Evolutionary conservation across 2,113 vertebrate species (phyloP).

Genomic region (Pterocles gutturalis): DNA sequence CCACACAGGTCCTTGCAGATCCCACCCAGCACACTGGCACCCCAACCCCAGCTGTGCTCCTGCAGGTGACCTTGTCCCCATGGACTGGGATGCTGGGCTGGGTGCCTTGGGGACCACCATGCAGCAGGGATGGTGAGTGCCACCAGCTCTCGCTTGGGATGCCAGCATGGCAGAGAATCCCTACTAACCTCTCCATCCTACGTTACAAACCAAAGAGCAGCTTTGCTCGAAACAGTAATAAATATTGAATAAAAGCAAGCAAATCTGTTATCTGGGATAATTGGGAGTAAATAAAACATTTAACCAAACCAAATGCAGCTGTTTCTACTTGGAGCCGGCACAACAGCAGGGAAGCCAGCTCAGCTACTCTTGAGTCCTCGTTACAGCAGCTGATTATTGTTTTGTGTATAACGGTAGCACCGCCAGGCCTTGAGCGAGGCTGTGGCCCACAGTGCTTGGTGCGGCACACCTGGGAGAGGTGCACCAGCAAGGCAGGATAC

Average conservation of each 20-base stretch:
- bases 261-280: slow-evolving; percentile 67
- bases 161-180: not conserved
- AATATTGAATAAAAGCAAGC: slow-evolving; percentile 55
- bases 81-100: fast-evolving
- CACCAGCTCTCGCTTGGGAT: not conserved
- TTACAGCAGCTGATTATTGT: slow-evolving; percentile 67
- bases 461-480: not conserved
- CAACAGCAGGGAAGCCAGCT: slow-evolving; percentile 71
- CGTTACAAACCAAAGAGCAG: not conserved
- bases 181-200: not conserved
- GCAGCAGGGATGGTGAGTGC: not conserved
- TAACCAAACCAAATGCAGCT: slow-evolving; percentile 69
- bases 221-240: slow-evolving; percentile 13
- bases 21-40: fast-evolving
- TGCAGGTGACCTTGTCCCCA: not conserved
- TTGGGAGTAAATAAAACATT: slow-evolving; percentile 72
- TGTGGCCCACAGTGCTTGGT: not conserved
- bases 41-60: not conserved
- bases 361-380: slow-evolving; percentile 56
- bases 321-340: slow-evolving; percentile 65
- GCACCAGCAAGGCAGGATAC: fast-evolving
- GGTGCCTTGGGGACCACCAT: not conserved
- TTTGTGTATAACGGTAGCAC: slow-evolving; percentile 64
- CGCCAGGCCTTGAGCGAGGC: not conserved
- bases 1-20: not conserved